A percentile compares a stretch with the other conserved stretches of the same genome.
Conservation (phyloP, 2,113 vertebrate genomes). For the Otus sunia region DNA sequence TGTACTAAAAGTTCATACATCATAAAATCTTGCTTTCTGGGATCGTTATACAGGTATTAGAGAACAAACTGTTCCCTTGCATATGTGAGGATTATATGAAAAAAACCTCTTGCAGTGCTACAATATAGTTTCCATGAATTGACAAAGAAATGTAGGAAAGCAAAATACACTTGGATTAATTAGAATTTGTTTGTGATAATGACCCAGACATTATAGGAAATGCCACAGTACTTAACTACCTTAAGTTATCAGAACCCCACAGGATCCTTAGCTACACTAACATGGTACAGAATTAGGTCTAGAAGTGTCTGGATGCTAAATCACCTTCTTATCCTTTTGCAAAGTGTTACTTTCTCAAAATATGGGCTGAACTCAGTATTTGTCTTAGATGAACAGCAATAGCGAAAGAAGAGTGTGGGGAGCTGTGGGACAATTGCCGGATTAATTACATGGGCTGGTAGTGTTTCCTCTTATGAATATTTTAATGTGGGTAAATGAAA, state of each 20-base stretch:
- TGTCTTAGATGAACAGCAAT: neutral
- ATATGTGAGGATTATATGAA: neutral
- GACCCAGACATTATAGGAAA: neutral
- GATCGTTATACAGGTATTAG: neutral
- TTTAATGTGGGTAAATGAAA: neutral
- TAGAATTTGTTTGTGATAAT: neutral
- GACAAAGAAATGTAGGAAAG: neutral
- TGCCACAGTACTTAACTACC: neutral
- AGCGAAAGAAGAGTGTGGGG: neutral
- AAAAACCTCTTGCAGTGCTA: neutral
- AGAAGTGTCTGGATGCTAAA: neutral
- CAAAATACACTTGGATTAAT: neutral
- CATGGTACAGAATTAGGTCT: neutral
- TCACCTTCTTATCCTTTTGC: neutral
- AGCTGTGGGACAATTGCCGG: neutral
- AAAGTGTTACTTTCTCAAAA: neutral
- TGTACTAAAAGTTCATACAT: neutral
- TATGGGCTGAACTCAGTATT: neutral
- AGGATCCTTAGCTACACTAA: neutral
- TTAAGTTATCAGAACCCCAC: neutral
- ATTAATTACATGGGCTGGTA: neutral
- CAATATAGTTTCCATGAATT: neutral
- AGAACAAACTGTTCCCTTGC: neutral
- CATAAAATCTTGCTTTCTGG: neutral
- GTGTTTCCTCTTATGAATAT: neutral